Base-by-base conservation (phyloP, 1,140 invertebrate genomes). In the Gonioctena quinquepunctata region DNA sequence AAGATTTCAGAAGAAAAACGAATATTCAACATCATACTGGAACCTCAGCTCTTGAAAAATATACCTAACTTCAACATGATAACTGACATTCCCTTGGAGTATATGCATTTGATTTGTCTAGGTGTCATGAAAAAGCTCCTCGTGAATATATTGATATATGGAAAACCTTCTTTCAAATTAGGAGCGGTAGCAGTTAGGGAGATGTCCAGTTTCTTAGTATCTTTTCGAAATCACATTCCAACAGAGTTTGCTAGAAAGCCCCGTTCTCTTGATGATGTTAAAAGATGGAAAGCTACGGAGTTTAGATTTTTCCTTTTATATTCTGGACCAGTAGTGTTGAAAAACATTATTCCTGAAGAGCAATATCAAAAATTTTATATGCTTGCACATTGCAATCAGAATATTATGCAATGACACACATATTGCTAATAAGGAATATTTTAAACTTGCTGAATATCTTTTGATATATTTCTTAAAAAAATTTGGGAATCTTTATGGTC, bases 211-310 rank as follows among this genome's bases (percentile, higher is more conserved):
- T 13, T 16, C 8, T 11, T 57, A 8, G 19, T 27, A 19, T 16
- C 6, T 4, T 66, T 66, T 6, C 13, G 27, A 56, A 57, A 26
- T 1, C 2, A 18, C 27, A 61, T 52, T 5, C 69, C 69, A 22
- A 1, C 11, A 1, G 78, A 82, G 71, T 77, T 80, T 61, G 50
- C 65, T 27, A 71, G 80, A 63, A 80, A 76, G 70, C 72, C 74
- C 22, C 27, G 79, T 54, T 19, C 23, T 18, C 71, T 82, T 19
- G 59, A 64, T 11, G 70, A 74, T 42, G 68, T 74, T n/a, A 69
- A 74, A 42, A 54, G 70, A 18, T 83, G 71, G 73, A 83, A 83
- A 76, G 77, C 79, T 2, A 78, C 78, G 6, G 79, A 83, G 71
- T 77, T 76, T 28, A 64, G 73, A 18, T 68, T 70, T 16, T 80